Evolutionary conservation across 2,113 vertebrate genomes (phyloP).

Genomic region (Neolamprologus devosi): DNA sequence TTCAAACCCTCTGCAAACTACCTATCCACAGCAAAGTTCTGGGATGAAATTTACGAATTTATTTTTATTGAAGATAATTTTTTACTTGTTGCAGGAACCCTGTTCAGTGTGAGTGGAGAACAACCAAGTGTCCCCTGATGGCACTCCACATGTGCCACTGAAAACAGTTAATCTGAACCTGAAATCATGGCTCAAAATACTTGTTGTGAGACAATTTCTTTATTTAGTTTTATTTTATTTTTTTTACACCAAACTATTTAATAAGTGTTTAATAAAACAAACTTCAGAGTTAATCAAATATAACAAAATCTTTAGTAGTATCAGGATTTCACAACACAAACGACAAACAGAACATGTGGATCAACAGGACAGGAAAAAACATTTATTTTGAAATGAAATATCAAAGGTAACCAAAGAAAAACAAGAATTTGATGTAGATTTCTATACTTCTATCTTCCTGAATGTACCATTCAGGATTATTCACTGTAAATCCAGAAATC

Average conservation of each 20-base stretch:
- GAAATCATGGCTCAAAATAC: neutral
- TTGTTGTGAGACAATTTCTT: neutral
- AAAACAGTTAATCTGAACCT: neutral
- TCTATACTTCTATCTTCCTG: too few species aligned
- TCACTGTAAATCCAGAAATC: neutral
- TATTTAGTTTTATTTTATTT: too few species aligned
- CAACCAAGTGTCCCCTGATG: too few species aligned
- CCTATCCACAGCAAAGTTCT: neutral
- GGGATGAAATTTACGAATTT: neutral
- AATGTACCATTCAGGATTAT: neutral
- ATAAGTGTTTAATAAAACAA: neutral
- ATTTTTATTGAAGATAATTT: neutral
- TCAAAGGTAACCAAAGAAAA: too few species aligned
- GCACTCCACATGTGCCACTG: neutral
- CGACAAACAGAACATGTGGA: too few species aligned
- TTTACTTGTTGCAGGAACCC: neutral
- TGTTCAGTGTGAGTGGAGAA: neutral
- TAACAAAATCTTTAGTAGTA: neutral
- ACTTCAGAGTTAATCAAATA: neutral
- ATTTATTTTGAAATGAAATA: rapidly evolving
- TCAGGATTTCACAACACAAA: neutral
- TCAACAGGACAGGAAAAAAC: neutral
- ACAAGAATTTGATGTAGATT: too few species aligned
- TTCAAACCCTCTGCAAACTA: neutral
- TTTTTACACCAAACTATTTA: neutral